phyloP scores from a whole-genome alignment of 92 coral and sea anemone genomes.

The Parazoanthus swiftii region DNA sequence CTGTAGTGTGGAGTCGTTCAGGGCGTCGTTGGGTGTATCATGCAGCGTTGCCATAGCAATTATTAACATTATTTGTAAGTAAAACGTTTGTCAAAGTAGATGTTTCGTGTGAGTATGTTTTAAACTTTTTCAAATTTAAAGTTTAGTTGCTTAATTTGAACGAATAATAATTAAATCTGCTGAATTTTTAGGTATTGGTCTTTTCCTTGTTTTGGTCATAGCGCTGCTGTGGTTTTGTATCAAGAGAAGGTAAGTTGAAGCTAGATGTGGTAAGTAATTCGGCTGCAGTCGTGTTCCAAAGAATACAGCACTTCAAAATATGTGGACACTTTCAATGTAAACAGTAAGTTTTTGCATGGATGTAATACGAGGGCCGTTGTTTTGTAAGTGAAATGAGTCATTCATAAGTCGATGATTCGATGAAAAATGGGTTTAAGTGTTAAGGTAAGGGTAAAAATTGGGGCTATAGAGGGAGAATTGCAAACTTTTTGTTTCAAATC shows the following conservation, averaged over 20 bases:
- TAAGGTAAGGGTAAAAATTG: too few species aligned
- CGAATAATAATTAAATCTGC: not conserved
- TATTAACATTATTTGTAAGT: conserved; percentile 62
- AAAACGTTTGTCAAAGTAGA: not conserved
- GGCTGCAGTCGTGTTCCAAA: not conserved
- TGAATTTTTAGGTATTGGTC: conserved; percentile 57
- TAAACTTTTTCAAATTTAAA: too few species aligned
- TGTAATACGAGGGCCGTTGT: not conserved
- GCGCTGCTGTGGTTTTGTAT: conserved; percentile 79
- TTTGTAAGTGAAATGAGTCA: too few species aligned
- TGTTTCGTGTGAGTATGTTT: too few species aligned
- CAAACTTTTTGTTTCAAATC: too few species aligned
- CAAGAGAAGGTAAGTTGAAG: conserved; percentile 59
- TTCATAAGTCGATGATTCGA: too few species aligned
- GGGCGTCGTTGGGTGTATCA: conserved; percentile 71
- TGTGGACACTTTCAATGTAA: not conserved
- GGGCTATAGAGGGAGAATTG: too few species aligned
- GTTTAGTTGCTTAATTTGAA: not conserved
- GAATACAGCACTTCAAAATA: not conserved
- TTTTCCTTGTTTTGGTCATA: conserved; percentile 66
- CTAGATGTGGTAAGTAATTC: not conserved
- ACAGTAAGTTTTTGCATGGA: too few species aligned
- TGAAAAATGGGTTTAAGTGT: too few species aligned
- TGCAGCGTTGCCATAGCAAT: conserved; percentile 78
- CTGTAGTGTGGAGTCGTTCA: conserved; percentile 79